A percentile compares a stretch with the other conserved stretches of the same genome.
phyloP scores from a whole-genome alignment of 1,140 invertebrate species.

The Archivesica marissinica region DNA sequence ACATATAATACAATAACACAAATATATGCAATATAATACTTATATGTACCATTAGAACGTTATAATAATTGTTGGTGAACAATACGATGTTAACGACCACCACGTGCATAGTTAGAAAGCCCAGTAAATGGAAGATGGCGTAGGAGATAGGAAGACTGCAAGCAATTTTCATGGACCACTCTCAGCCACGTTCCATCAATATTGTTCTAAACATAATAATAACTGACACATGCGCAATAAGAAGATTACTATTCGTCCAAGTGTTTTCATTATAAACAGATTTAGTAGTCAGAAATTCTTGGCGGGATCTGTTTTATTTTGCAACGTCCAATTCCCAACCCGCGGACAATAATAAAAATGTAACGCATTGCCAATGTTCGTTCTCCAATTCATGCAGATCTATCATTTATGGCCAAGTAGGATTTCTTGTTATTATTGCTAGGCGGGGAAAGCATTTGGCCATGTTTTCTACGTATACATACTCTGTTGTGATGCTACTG shows the following conservation, averaged over 20 bases:
- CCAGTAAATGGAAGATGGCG: neutral
- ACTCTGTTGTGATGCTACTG: neutral
- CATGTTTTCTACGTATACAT: slow-evolving; percentile 44
- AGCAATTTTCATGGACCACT: neutral
- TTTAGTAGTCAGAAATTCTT: slow-evolving; percentile 23
- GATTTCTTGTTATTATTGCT: slow-evolving; percentile 51
- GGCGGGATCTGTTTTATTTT: slow-evolving; percentile 28
- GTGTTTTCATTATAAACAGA: slow-evolving; percentile 61
- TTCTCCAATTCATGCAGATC: slow-evolving; percentile 16
- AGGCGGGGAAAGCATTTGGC: slow-evolving; percentile 24
- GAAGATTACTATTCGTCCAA: slow-evolving; percentile 10
- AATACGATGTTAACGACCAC: too few relatives aligned
- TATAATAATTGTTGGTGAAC: too few relatives aligned
- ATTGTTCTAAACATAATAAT: slow-evolving; percentile 46
- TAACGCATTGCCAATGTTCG: slow-evolving; percentile 44
- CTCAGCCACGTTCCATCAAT: slow-evolving; percentile 20
- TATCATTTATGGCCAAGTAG: slow-evolving; percentile 42
- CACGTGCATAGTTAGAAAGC: neutral
- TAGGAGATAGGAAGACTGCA: neutral
- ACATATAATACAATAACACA: too few relatives aligned
- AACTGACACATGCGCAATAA: slow-evolving; percentile 49
- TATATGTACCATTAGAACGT: too few relatives aligned
- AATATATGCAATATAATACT: too few relatives aligned
- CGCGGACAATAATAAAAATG: neutral
- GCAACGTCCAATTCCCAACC: neutral